These are phyloP conservation scores for Epizoanthus ramosus DNA, from an alignment of 92 coral and sea anemone genomes.

Conservation along the genomic window DNA sequence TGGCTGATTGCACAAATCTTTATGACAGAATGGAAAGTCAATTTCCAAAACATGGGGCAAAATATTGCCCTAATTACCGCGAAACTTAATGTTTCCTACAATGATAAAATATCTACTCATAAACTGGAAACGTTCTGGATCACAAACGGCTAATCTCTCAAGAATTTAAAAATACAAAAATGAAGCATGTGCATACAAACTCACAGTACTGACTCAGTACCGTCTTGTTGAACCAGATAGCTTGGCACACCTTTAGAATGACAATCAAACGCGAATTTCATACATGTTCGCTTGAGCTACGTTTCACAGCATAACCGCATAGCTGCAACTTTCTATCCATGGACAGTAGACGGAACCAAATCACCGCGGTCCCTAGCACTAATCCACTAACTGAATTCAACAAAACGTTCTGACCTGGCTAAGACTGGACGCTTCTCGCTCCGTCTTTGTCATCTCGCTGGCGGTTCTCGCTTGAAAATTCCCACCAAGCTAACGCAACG, in stretches of 20 bases:
- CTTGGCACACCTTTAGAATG: slow-evolving; percentile 30
- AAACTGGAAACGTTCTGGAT: neutral
- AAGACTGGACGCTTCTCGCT: slow-evolving; percentile 10
- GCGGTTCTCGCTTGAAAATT: neutral
- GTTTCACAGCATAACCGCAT: neutral
- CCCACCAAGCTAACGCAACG: slow-evolving; percentile 7
- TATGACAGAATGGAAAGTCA: slow-evolving; percentile 12
- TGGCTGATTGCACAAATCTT: neutral
- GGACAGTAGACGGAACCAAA: neutral
- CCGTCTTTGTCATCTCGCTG: slow-evolving; percentile 28
- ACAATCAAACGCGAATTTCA: neutral
- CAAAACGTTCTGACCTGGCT: slow-evolving; percentile 38
- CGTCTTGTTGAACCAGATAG: slow-evolving; percentile 14
- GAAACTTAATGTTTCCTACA: neutral
- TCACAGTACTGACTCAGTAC: neutral
- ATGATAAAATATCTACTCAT: neutral
- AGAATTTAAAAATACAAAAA: neutral
- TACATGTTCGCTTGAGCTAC: neutral
- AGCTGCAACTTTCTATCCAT: neutral
- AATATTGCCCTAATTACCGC: slow-evolving; percentile 23
- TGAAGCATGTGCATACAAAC: neutral
- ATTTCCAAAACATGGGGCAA: slow-evolving; percentile 1
- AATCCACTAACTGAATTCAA: slow-evolving; percentile 5
- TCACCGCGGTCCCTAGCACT: neutral
- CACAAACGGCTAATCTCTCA: slow-evolving; percentile 21